These are phyloP conservation scores for Temnopleurus reevesii DNA, from an alignment of 53 echinoderm and acorn worm genomes.

Conservation along the genomic window DNA sequence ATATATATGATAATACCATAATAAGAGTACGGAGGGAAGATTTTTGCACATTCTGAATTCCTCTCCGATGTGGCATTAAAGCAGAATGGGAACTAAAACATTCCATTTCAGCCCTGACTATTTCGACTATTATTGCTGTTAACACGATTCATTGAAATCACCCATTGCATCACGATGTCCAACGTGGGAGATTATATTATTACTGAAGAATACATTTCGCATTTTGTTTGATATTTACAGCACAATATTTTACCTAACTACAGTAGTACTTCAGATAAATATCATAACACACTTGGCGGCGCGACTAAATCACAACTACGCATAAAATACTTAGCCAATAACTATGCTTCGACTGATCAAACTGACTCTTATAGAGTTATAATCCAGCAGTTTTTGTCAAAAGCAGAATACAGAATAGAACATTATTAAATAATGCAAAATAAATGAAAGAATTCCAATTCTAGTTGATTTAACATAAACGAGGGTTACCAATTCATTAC, in stretches of 20 bases:
- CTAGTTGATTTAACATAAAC: too few relatives aligned
- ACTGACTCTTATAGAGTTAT: background rate
- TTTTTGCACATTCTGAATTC: too few relatives aligned
- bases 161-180: conserved; percentile 3
- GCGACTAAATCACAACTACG: conserved; percentile 39
- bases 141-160: conserved; percentile 28
- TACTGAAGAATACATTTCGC: background rate
- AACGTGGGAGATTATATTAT: background rate
- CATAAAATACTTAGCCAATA: background rate
- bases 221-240: conserved; percentile 5
- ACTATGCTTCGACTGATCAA: background rate
- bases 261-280: background rate
- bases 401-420: background rate
- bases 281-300: conserved; percentile 36
- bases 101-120: background rate
- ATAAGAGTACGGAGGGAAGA: too few relatives aligned
- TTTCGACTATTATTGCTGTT: conserved; percentile 27
- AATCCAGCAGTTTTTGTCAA: conserved; percentile 24
- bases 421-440: background rate
- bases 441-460: background rate
- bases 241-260: background rate
- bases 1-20: too few relatives aligned
- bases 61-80: too few relatives aligned
- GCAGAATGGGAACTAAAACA: too few relatives aligned
- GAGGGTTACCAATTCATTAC: background rate